Conservation (phyloP, 2,888 invertebrate genomes). For the Charanyca ferruginea region DNA sequence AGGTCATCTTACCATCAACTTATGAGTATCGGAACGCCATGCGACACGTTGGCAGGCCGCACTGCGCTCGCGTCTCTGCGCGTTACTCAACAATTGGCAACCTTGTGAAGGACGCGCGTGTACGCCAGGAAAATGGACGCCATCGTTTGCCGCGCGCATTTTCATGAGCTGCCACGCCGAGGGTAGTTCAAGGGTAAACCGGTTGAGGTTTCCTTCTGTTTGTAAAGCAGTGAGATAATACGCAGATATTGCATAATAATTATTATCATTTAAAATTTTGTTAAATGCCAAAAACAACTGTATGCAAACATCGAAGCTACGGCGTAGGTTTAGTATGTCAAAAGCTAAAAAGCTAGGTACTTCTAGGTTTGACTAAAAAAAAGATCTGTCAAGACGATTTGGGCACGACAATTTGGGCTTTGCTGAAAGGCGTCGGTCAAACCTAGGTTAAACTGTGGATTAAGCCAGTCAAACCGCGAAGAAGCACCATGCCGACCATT, state of each 20-base stretch:
- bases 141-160: slow-evolving; percentile 67
- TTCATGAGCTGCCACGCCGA: slow-evolving; percentile 70
- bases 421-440: too few species aligned
- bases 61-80: slow-evolving; percentile 26
- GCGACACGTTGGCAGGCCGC: slow-evolving; percentile 22
- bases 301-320: too few species aligned
- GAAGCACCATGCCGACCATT: too few species aligned
- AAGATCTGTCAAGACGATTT: too few species aligned
- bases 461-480: too few species aligned
- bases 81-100: slow-evolving; percentile 80
- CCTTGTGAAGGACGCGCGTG: slow-evolving; percentile 86
- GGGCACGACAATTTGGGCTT: too few species aligned
- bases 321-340: too few species aligned
- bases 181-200: slow-evolving; percentile 66
- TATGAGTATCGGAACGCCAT: slow-evolving; percentile 17
- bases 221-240: slow-evolving; percentile 18
- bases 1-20: slow-evolving; percentile 9
- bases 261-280: not conserved
- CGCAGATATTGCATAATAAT: slow-evolving; percentile 18
- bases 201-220: slow-evolving; percentile 38
- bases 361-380: too few species aligned
- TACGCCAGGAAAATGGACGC: slow-evolving; percentile 76
- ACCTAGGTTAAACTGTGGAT: too few species aligned
- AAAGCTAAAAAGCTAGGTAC: too few species aligned
- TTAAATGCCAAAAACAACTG: too few species aligned